phyloP scores from a whole-genome alignment of 2,888 invertebrate species.

The Helicoverpa assulta region DNA sequence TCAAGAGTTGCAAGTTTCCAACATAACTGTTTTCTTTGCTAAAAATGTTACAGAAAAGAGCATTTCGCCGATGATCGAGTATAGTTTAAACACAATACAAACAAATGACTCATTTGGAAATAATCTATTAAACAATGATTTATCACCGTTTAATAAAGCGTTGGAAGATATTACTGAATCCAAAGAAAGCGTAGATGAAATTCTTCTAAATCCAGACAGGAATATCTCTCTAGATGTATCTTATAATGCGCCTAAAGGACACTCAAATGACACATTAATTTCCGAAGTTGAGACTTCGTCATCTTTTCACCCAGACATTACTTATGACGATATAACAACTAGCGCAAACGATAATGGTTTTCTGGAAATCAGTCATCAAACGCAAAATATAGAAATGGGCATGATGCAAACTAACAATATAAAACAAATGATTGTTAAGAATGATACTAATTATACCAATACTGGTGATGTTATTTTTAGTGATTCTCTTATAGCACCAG shows the following conservation, averaged over 20 bases:
- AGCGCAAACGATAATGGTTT: neutral
- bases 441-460: neutral
- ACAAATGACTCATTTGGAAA: neutral
- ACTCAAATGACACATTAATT: neutral
- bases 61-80: neutral
- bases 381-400: neutral
- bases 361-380: neutral
- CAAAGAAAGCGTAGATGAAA: neutral
- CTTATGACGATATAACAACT: neutral
- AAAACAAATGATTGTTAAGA: neutral
- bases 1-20: neutral
- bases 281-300: neutral
- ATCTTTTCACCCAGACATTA: neutral
- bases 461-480: neutral
- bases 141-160: neutral
- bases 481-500: neutral
- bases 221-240: neutral
- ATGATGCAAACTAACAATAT: neutral
- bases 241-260: neutral
- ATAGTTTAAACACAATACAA: neutral
- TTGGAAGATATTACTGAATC: neutral
- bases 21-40: neutral
- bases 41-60: neutral
- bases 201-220: neutral
- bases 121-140: neutral